These are phyloP conservation scores for Actinernus sp. DNA, from an alignment of 92 coral and sea anemone species.

Conservation along the genomic window DNA sequence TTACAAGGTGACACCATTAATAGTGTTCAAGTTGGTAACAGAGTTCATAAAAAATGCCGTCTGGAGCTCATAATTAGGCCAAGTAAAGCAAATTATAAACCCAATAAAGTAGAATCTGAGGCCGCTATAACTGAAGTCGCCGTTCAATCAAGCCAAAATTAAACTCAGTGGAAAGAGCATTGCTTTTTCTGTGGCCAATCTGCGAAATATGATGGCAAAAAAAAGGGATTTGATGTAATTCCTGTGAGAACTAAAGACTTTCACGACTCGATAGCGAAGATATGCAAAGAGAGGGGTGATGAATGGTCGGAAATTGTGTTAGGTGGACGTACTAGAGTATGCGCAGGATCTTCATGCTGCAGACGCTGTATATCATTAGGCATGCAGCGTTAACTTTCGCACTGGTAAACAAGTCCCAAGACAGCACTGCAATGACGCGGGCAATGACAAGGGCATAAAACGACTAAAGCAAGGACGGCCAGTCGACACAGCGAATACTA, in stretches of 20 bases:
- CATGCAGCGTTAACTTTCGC: conserved; percentile 41
- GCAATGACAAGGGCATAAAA: too few species aligned
- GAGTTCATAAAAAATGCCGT: conserved; percentile 20
- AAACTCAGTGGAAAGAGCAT: conserved; percentile 12
- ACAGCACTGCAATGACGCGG: too few species aligned
- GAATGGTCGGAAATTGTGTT: conserved; percentile 15
- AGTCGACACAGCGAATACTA: conserved; percentile 8
- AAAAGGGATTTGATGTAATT: conserved; percentile 12
- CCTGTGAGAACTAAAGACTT: conserved; percentile 29
- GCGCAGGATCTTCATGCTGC: conserved; percentile 47
- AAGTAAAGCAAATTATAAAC: not conserved
- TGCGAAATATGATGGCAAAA: conserved; percentile 25
- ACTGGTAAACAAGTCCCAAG: conserved; percentile 33
- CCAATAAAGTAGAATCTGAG: too few species aligned
- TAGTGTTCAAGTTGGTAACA: conserved; percentile 3
- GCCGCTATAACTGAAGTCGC: too few species aligned
- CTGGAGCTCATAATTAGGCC: conserved; percentile 1
- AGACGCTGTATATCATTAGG: conserved; percentile 44
- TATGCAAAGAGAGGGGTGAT: conserved; percentile 23
- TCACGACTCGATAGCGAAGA: conserved; percentile 5
- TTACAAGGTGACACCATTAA: too few species aligned
- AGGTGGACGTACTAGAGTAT: conserved; percentile 11
- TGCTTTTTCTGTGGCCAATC: conserved; percentile 38
- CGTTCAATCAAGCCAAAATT: conserved; percentile 9
- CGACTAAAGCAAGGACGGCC: conserved; percentile 52